Evolutionary conservation across 1,140 invertebrate species (phyloP), one percentile per base, ranked within the genome.

Genomic region (Halesus radiatus): DNA sequence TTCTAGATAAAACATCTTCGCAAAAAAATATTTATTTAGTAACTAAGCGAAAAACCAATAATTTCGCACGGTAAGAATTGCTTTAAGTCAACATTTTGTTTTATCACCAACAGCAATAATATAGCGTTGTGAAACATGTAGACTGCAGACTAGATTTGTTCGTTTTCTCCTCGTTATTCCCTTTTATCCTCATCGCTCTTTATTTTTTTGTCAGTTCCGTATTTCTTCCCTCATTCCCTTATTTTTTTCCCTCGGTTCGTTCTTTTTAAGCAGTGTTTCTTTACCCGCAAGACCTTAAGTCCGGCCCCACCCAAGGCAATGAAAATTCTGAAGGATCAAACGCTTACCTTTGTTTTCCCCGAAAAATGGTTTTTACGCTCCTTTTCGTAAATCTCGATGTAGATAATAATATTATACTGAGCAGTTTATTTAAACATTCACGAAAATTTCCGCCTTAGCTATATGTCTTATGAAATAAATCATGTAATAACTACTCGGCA

Each of bases 261-360:
- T 10, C 37, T 45, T 45, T 45, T 45, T 10, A 13, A 45, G 37
- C 10, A 45, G 23, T 66, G 62, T 70, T 70, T 45, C 26, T 70
- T 70, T 70, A 70, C 66, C 66, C 66, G 23, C 66, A 70, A 45
- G 23, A 18, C 29, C 37, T 32, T 68, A 70, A 50, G 66, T 50
- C 62, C 22, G 22, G 23, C 18, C 37, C 18, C 13, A 70, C 66
- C 66, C 66, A 6, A 20, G 66, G 66, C 66, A 70, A 70, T 70
- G 66, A 23, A 70, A 70, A 70, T 70, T 70, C 66, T 70, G 66
- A 70, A 70, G 66, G 66, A 70, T 70, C 66, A 70, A 70, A 70
- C 66, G 66, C 66, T 70, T 70, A 70, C 66, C 37, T 70, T 70
- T 70, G 37, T 70, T 50, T 70, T 50, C 29, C 26, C 32, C 16